These are phyloP conservation scores for Callithrix jacchus DNA, from an alignment of 2,113 vertebrate genomes.

Conservation along the genomic window DNA sequence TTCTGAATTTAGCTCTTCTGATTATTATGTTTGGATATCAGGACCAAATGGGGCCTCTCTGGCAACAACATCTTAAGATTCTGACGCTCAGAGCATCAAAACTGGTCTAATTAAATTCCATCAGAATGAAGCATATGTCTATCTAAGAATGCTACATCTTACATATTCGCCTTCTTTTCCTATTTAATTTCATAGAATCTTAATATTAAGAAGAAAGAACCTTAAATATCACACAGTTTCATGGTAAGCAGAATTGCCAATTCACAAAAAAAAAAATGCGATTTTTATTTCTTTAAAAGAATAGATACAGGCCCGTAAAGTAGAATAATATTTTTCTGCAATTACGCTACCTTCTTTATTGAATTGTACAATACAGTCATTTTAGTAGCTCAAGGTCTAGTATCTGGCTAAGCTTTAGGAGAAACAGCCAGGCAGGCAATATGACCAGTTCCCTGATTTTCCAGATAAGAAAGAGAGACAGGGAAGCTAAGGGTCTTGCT, in stretches of 20 bases:
- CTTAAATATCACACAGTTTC: not conserved
- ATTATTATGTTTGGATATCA: not conserved
- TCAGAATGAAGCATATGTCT: not conserved
- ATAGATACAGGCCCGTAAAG: not conserved
- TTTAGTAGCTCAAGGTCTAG: not conserved
- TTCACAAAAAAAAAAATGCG: not conserved
- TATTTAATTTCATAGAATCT: not conserved
- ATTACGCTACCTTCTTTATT: not conserved
- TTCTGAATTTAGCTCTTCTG: not conserved
- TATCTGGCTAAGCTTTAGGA: not conserved
- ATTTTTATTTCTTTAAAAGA: constrained; percentile 21
- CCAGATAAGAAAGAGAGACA: not conserved
- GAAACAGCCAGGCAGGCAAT: not conserved
- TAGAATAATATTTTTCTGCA: not conserved
- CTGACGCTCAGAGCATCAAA: not conserved
- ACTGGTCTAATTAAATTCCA: not conserved
- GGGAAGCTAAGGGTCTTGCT: not conserved
- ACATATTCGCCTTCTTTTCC: not conserved
- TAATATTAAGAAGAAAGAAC: not conserved
- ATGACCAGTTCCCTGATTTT: not conserved
- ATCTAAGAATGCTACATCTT: not conserved
- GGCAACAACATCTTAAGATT: not conserved
- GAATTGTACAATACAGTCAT: not conserved
- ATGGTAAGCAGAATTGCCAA: not conserved
- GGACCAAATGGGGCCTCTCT: not conserved